Evolutionary conservation across 2,888 invertebrate genomes (phyloP).

Genomic region (Helleia helle): DNA sequence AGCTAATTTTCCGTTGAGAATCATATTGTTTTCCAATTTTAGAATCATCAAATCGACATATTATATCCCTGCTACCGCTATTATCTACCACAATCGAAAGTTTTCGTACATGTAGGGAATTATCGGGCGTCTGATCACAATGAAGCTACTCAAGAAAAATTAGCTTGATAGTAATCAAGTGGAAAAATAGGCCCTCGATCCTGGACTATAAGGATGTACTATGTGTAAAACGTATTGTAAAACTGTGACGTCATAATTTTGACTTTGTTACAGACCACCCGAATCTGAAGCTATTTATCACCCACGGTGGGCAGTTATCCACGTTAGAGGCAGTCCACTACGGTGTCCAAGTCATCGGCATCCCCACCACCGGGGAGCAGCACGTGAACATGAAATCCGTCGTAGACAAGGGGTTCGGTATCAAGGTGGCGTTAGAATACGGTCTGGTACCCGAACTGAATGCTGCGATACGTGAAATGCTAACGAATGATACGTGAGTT

Average conservation of each 20-base stretch:
- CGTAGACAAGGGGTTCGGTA: conserved; percentile 30
- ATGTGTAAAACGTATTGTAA: not conserved
- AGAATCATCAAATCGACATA: no score
- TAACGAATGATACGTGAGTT: not conserved
- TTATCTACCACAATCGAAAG: not conserved
- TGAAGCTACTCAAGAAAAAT: no score
- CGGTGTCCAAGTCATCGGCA: conserved; percentile 15
- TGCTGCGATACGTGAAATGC: not conserved
- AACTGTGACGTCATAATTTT: no score
- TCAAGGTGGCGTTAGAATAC: conserved; percentile 14
- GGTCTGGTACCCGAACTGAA: not conserved
- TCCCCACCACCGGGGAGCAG: not conserved
- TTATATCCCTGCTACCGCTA: no score
- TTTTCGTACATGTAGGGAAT: no score
- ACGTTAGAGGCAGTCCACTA: conserved; percentile 32
- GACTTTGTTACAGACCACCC: conserved; percentile 35
- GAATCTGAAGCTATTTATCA: conserved; percentile 31
- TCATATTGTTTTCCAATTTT: no score
- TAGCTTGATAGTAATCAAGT: no score
- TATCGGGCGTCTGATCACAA: not conserved
- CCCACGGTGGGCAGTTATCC: conserved; percentile 36
- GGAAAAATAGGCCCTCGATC: no score
- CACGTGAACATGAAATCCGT: conserved; percentile 17
- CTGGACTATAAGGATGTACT: no score
- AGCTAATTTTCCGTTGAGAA: no score